phyloP scores from a whole-genome alignment of 2,888 invertebrate genomes.

The Sinodicranocentrus sp. region DNA sequence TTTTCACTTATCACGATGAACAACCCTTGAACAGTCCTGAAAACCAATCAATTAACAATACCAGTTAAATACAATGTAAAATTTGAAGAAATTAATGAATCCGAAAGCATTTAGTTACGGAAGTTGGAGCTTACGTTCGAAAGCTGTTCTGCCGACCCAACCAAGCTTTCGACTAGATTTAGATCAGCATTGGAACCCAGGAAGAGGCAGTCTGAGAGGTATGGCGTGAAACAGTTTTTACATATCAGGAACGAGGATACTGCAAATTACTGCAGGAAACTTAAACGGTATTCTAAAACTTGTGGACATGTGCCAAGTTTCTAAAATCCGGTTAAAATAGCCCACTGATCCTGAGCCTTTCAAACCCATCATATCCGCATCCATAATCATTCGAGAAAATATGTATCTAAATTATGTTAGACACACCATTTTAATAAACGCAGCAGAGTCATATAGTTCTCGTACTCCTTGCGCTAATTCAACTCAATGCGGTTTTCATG shows the following conservation, averaged over 20 bases:
- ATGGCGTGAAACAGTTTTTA: conserved; percentile 1
- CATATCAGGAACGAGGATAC: conserved; percentile 46
- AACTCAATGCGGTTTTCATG: too few species aligned
- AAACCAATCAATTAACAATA: conserved; percentile 23
- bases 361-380: conserved; percentile 20
- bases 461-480: neutral
- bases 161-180: conserved; percentile 67
- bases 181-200: conserved; percentile 44
- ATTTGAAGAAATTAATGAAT: neutral
- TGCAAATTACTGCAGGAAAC: neutral
- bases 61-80: conserved; percentile 5
- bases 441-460: neutral
- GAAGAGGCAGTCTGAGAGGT: conserved; percentile 14
- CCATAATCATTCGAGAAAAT: conserved; percentile 29
- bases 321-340: conserved; percentile 46
- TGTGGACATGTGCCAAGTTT: conserved; percentile 60
- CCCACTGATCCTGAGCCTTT: neutral
- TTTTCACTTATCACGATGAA: conserved; percentile 46
- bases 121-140: conserved; percentile 59
- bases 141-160: conserved; percentile 68
- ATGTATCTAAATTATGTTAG: conserved; percentile 54
- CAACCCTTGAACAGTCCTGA: conserved; percentile 71
- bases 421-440: conserved; percentile 47
- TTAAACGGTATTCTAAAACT: conserved; percentile 13
- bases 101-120: conserved; percentile 6